Base-by-base conservation (phyloP, 2,797 vertebrate genomes). In the Lithobates sylvaticus region DNA sequence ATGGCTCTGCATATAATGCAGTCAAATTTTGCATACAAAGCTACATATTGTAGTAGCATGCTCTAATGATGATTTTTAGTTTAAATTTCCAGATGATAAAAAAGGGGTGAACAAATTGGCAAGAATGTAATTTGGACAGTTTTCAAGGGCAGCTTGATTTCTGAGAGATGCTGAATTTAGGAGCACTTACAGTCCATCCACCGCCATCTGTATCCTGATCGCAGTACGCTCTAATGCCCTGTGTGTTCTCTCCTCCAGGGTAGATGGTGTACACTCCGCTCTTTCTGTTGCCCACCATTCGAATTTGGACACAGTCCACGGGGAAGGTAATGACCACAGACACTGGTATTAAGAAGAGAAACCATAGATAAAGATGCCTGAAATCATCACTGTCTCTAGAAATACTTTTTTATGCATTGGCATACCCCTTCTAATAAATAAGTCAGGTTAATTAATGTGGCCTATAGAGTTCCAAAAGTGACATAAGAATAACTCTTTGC, bases 181-280 rank as follows among this genome's bases (percentile, higher is more conserved):
- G 23, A 27, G 16, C 23, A 93, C 95, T 95, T 94, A 98, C 96
- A 87, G 92, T 94, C 96, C 97, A 97, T 86, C 97, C 93, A 0
- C 96, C 97, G 84, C 96, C 93, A 0, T 97, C 97, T 0, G 96
- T 97, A 81, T 94, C 92, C 96, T 96, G 97, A 93, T 98, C 97
- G 0, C 97, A 98, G 91, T 91, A 96, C 44, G 95, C 96, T 86
- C 96, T 92, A 18, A 96, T 76, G 0, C 94, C 91, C 86, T 90
- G 94, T 88, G 93, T 93, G 75, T 81, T 82, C 10, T 97, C 91
- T 0, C 93, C 89, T 0, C 92, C 93, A 36, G 98, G 81, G 69
- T 96, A 97, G 82, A 97, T 88, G 16, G 93, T 97, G 88, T 95
- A 96, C 47, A 95, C 34, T 0, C 96, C 94, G 0, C 94, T 97